Evolutionary conservation across 2,797 vertebrate genomes (phyloP).

Genomic region (Rhinichthys osculus): DNA sequence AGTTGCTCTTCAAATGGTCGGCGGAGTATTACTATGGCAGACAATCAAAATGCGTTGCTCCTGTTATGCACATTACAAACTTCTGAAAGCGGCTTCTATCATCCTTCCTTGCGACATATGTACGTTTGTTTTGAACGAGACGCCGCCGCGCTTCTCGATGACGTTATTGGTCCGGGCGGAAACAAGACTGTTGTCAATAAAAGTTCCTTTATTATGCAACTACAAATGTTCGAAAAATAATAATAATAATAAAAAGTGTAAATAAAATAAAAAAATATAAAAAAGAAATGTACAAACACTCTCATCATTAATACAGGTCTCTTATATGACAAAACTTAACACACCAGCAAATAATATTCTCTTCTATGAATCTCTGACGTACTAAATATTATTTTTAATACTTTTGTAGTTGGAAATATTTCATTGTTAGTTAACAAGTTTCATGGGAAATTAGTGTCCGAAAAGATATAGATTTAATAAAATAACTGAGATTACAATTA

Average conservation of each 20-base stretch:
- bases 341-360: background rate
- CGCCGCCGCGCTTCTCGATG: constrained; percentile 23
- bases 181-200: background rate
- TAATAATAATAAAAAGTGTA: background rate
- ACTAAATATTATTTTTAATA: background rate
- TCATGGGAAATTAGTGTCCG: background rate
- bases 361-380: background rate
- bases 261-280: background rate
- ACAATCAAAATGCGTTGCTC: background rate
- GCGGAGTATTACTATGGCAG: background rate
- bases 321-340: background rate
- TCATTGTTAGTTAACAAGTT: background rate
- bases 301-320: background rate
- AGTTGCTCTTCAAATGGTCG: background rate
- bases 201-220: background rate
- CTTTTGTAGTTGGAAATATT: background rate
- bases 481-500: background rate
- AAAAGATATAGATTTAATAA: background rate
- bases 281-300: background rate
- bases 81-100: background rate
- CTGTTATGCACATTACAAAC: background rate
- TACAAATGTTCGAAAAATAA: background rate
- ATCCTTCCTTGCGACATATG: background rate
- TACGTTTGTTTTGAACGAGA: constrained; percentile 14
- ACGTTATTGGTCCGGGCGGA: constrained; percentile 4